Evolutionary conservation across 2,797 vertebrate species (phyloP).

Genomic region (Pseudotriccus pelzelni): DNA sequence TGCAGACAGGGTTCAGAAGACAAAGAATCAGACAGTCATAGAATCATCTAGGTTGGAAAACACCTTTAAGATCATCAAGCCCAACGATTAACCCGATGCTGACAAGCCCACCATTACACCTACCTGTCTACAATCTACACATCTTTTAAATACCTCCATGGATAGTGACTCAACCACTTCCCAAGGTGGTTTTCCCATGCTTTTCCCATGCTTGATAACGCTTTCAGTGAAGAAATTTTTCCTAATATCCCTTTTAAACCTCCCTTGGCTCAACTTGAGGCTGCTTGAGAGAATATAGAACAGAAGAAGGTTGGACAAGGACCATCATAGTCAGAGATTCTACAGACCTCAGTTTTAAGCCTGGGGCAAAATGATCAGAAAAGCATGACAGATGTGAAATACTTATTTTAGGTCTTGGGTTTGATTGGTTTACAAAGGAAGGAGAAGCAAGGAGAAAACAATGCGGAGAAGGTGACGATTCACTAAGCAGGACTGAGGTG

Average conservation of each 20-base stretch:
- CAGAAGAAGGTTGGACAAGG: neutral
- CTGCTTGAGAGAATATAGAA: neutral
- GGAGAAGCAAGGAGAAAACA: neutral
- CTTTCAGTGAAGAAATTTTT: neutral
- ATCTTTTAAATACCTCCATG: neutral
- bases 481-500: neutral
- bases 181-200: neutral
- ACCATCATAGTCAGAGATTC: neutral
- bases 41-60: neutral
- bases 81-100: neutral
- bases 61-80: neutral
- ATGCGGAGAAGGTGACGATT: neutral
- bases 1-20: neutral
- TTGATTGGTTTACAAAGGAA: neutral
- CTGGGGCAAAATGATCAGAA: neutral
- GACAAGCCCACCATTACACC: neutral
- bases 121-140: neutral
- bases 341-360: neutral
- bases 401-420: neutral
- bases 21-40: accelerated
- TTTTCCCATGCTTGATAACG: neutral
- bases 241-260: neutral
- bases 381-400: neutral
- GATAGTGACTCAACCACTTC: neutral
- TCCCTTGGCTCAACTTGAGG: neutral